These are phyloP conservation scores for Deroptyus accipitrinus DNA, from an alignment of 2,113 vertebrate genomes.

Conservation along the genomic window DNA sequence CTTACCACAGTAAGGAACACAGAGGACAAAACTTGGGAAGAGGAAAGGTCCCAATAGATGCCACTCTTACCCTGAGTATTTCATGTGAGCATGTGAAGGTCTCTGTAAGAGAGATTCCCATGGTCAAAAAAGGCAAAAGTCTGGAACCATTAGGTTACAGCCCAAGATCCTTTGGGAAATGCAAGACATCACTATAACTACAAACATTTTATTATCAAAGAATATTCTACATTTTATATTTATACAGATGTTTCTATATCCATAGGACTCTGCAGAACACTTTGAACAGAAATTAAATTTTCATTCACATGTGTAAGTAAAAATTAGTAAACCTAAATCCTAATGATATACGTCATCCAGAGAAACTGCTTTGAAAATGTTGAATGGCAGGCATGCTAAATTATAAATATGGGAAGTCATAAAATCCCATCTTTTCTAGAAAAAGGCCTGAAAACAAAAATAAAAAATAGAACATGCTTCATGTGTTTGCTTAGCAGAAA, in stretches of 20 bases:
- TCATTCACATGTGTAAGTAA: background rate
- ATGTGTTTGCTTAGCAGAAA: background rate
- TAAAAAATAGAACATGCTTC: background rate
- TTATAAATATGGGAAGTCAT: background rate
- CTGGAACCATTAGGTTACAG: background rate
- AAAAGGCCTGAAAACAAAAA: background rate
- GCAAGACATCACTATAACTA: background rate
- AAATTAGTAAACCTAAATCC: background rate
- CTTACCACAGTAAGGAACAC: background rate
- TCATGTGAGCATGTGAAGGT: background rate
- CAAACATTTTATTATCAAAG: background rate
- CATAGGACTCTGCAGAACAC: background rate
- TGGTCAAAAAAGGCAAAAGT: background rate
- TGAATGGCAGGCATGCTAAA: background rate
- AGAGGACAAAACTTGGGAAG: background rate
- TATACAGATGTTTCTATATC: background rate
- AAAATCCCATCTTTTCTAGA: background rate
- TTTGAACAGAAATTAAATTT: background rate
- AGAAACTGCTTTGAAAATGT: background rate
- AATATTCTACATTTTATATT: background rate
- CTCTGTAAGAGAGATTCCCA: background rate
- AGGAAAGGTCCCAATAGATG: background rate
- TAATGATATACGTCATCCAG: background rate
- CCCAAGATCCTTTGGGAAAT: background rate
- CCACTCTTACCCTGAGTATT: background rate